Evolutionary conservation across 1,140 invertebrate species (phyloP).

Genomic region (Andrena cerasifolii): DNA sequence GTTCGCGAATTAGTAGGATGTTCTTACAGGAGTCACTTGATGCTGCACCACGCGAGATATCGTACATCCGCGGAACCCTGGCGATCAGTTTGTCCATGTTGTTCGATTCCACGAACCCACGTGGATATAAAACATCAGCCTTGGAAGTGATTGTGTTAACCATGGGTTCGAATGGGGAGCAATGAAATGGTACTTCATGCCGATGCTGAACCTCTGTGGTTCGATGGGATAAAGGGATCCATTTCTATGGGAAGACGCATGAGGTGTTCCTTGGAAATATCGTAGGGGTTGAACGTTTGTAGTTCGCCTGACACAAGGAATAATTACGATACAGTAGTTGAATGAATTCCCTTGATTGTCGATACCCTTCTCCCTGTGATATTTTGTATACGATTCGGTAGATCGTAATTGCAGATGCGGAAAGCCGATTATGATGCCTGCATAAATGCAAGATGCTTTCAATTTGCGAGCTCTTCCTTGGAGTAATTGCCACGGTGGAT

Average conservation of each 20-base stretch:
- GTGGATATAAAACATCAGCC: neutral
- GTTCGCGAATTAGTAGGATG: neutral
- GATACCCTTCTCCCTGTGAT: too few relatives aligned
- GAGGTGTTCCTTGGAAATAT: neutral
- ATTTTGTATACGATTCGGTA: too few relatives aligned
- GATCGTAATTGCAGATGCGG: too few relatives aligned
- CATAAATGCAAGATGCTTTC: neutral
- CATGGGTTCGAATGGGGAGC: slow-evolving; percentile 6
- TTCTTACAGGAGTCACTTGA: neutral
- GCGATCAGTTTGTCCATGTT: neutral
- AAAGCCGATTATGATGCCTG: neutral
- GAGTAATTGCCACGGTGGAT: too few relatives aligned
- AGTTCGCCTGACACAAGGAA: neutral
- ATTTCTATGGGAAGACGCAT: neutral
- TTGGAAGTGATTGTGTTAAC: slow-evolving; percentile 1
- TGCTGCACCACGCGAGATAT: neutral
- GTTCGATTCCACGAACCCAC: neutral
- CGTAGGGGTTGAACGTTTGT: slow-evolving; percentile 1
- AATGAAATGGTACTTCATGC: slow-evolving; percentile 15
- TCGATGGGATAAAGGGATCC: slow-evolving; percentile 3
- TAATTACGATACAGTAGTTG: neutral
- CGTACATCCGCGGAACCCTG: neutral
- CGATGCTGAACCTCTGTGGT: neutral
- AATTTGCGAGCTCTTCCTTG: neutral
- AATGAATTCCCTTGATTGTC: neutral